Evolutionary conservation across 2,113 vertebrate genomes (phyloP), one percentile per base, ranked within the genome.

Genomic region (Tupaia chinensis): DNA sequence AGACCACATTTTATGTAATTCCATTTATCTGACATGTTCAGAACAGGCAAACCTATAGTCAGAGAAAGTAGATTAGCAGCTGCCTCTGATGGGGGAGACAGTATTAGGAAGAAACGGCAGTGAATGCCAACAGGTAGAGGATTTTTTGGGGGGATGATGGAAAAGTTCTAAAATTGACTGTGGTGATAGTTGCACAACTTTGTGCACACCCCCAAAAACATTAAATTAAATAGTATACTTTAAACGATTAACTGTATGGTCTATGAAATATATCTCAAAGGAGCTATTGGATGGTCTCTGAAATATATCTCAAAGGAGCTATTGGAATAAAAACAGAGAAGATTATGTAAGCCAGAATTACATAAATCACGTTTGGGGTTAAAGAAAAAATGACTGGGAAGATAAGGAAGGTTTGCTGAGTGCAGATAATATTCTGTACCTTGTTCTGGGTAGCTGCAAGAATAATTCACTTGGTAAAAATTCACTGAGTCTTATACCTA

Each of bases 261-360:
- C 66, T 85, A 1, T 54, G 19, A 78, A 44, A 79, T 93, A 3
- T 25, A 93, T 79, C n/a, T 65, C 91, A 89, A 93, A n/a, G 83
- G 78, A 93, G 20, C 60, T 87, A 66, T 56, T 68, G 61, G 79
- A 17, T 44, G 13, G 20, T 73, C 66, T 85, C 1, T 54, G 19
- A 78, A 44, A 79, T 93, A 3, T 25, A 93, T 79, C n/a, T 65
- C 91, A 89, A 93, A n/a, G 83, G 78, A 93, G 20, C 60, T 87
- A 66, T 56, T 68, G 61, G 79, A 17, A 53, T 44, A 76, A 93
- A 82, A 58, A 69, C 23, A 85, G 25, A 22, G 5, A 68, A 66
- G n/a, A 84, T 25, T 84, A 78, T 65, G 56, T 72, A 93, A 82
- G 25, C 61, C 23, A 78, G 66, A 88, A 78, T 66, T 22, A 58